phyloP scores from a whole-genome alignment of 2,888 invertebrate species.

The Schrankia costaestrigalis region DNA sequence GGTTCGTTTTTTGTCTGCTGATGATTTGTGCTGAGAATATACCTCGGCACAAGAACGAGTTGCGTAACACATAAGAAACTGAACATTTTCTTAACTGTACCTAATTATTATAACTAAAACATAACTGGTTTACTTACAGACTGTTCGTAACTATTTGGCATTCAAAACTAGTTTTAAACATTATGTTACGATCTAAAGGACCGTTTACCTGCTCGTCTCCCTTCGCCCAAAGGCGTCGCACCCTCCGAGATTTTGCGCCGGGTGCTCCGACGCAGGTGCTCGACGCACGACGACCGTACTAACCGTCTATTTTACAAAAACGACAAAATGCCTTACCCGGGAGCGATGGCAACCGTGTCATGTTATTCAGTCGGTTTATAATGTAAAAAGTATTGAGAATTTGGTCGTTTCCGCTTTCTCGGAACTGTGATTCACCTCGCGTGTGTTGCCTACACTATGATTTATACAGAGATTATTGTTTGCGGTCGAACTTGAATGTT shows the following conservation, averaged over 20 bases:
- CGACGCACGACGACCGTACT: conserved; percentile 57
- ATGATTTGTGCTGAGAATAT: conserved; percentile 58
- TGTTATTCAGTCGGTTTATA: conserved; percentile 54
- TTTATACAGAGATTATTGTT: conserved; percentile 64
- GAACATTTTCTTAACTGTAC: conserved; percentile 33
- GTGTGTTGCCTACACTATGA: conserved; percentile 64
- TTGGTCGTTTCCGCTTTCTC: conserved; percentile 76
- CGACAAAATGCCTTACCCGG: conserved; percentile 41
- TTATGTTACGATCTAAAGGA: conserved; percentile 38
- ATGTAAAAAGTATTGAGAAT: conserved; percentile 67
- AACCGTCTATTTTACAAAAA: conserved; percentile 62
- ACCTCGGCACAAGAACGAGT: conserved; percentile 33
- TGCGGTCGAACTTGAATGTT: conserved; percentile 58
- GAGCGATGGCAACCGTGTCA: conserved; percentile 47
- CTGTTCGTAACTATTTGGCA: conserved; percentile 11
- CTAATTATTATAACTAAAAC: conserved; percentile 43
- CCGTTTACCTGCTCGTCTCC: conserved; percentile 70
- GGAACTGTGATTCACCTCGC: conserved; percentile 74
- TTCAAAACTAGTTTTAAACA: conserved; percentile 43
- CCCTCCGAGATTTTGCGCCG: conserved; percentile 72
- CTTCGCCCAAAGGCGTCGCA: conserved; percentile 46
- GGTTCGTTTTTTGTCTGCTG: conserved; percentile 51
- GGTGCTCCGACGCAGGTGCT: conserved; percentile 72
- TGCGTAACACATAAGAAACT: conserved; percentile 39
- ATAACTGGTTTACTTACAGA: too few species aligned